phyloP scores from a whole-genome alignment of 2,888 invertebrate genomes.

The Linnaemya vulpina region DNA sequence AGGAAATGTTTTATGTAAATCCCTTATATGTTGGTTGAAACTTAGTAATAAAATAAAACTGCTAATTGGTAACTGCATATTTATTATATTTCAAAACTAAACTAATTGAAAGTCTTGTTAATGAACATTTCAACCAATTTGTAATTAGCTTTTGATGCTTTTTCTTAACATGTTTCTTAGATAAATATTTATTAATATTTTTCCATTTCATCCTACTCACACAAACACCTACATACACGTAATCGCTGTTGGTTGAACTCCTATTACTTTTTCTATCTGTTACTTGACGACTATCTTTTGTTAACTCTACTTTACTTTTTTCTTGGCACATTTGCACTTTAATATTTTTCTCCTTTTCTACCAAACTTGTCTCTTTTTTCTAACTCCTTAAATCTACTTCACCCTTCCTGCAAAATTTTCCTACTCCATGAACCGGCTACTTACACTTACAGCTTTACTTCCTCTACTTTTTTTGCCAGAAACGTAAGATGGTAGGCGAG shows the following conservation, averaged over 20 bases:
- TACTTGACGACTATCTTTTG: neutral
- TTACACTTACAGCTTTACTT: slow-evolving; percentile 82
- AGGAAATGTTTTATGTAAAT: neutral
- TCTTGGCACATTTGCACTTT: slow-evolving; percentile 51
- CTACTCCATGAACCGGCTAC: slow-evolving; percentile 64
- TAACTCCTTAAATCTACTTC: slow-evolving; percentile 32
- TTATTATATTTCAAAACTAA: slow-evolving; percentile 23
- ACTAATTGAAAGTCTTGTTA: slow-evolving; percentile 21
- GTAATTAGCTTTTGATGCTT: slow-evolving; percentile 55
- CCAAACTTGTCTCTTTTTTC: slow-evolving; percentile 17
- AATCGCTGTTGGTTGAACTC: slow-evolving; percentile 10
- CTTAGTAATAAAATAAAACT: neutral
- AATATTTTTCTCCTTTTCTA: slow-evolving; percentile 24
- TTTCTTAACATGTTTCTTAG: slow-evolving; percentile 39
- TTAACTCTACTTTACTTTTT: neutral
- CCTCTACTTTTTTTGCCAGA: slow-evolving; percentile 88
- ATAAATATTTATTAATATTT: slow-evolving; percentile 59
- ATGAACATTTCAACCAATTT: slow-evolving; percentile 58
- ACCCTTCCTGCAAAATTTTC: slow-evolving; percentile 44
- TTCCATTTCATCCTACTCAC: slow-evolving; percentile 65
- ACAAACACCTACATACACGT: slow-evolving; percentile 46
- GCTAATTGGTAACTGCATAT: slow-evolving; percentile 15
- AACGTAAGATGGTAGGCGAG: slow-evolving; percentile 98
- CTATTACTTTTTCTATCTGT: slow-evolving; percentile 29
- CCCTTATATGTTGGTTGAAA: slow-evolving; percentile 48